These are phyloP conservation scores for Turnix velox DNA, from an alignment of 2,113 vertebrate genomes.

Conservation along the genomic window DNA sequence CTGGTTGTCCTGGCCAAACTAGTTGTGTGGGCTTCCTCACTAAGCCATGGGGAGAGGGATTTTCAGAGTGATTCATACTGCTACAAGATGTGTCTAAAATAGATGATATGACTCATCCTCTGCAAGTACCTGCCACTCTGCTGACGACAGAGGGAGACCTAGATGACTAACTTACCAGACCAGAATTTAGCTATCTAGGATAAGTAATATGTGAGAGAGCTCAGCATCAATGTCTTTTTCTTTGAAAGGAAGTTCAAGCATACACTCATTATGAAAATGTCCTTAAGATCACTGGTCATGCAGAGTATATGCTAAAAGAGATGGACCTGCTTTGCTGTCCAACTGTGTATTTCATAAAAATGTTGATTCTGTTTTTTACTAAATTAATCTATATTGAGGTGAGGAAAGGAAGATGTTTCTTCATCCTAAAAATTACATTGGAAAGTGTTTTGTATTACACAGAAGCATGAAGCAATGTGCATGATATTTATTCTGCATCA, in stretches of 20 bases:
- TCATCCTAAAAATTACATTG: neutral
- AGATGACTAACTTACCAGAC: conserved; percentile 45
- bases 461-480: neutral
- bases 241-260: neutral
- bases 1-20: neutral
- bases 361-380: neutral
- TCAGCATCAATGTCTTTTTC: neutral
- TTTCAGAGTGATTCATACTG: conserved; percentile 44
- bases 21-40: neutral
- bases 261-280: neutral
- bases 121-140: conserved; percentile 53
- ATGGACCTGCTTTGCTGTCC: neutral
- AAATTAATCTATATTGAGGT: neutral
- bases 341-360: neutral
- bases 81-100: conserved; percentile 45
- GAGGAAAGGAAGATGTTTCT: neutral
- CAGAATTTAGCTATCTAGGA: conserved; percentile 6
- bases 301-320: neutral
- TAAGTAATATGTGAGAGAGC: neutral
- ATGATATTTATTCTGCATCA: neutral
- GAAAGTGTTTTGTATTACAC: neutral
- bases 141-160: conserved; percentile 52
- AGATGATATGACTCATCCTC: conserved; percentile 41
- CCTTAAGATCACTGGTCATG: neutral
- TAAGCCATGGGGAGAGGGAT: neutral